Evolutionary conservation across 2,797 vertebrate species (phyloP).

Genomic region (Danionella dracula): DNA sequence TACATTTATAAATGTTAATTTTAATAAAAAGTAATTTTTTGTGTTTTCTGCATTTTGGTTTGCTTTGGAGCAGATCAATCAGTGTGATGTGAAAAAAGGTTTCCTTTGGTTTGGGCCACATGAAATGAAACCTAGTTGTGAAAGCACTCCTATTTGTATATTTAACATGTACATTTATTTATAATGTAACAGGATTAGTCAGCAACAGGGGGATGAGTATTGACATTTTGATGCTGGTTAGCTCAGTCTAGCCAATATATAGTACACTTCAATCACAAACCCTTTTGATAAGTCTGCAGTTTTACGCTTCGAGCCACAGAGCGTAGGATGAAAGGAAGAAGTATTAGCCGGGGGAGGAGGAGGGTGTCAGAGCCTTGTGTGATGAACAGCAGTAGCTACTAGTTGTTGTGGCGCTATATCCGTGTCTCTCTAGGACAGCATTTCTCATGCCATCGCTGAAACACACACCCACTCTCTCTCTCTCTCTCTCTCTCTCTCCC

Average conservation of each 20-base stretch:
- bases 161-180: too few relatives aligned
- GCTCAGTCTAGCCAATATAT: neutral
- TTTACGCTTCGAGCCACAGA: slow-evolving; percentile 1
- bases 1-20: too few relatives aligned
- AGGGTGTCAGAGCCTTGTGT: slow-evolving; percentile 14
- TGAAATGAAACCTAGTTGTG: too few relatives aligned
- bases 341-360: slow-evolving; percentile 11
- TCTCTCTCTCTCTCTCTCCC: too few relatives aligned
- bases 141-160: too few relatives aligned
- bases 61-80: too few relatives aligned
- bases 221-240: neutral
- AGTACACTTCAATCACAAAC: neutral
- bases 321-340: slow-evolving; percentile 15
- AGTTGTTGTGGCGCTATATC: slow-evolving; percentile 21
- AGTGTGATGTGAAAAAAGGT: too few relatives aligned
- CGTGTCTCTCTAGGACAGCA: slow-evolving; percentile 13
- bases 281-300: neutral
- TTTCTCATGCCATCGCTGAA: neutral
- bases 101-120: too few relatives aligned
- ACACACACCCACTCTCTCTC: neutral
- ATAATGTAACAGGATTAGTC: too few relatives aligned
- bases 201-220: neutral
- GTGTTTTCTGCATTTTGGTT: too few relatives aligned
- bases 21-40: too few relatives aligned
- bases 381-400: slow-evolving; percentile 25